phyloP scores from a whole-genome alignment of 2,888 invertebrate species.

The Amblyjoppa proteus region DNA sequence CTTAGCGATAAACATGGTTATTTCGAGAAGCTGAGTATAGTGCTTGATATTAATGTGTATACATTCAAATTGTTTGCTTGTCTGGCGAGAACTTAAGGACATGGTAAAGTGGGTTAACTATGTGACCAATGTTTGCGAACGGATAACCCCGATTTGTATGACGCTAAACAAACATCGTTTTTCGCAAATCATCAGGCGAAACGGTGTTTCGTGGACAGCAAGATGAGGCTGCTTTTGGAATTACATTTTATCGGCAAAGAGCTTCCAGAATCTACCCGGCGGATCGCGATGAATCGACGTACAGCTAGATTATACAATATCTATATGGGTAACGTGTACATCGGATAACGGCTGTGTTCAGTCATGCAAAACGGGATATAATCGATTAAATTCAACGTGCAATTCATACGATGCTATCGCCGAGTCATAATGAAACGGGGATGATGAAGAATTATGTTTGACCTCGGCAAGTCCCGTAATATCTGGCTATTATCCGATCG shows the following conservation, averaged over 20 bases:
- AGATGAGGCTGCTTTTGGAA: neutral
- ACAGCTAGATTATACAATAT: neutral
- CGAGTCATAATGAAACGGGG: neutral
- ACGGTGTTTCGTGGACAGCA: neutral
- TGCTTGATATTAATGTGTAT: too few relatives aligned
- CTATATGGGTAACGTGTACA: conserved; percentile 1
- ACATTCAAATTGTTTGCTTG: too few relatives aligned
- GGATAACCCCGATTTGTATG: too few relatives aligned
- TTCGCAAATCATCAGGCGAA: neutral
- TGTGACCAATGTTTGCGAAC: too few relatives aligned
- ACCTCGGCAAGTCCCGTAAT: neutral
- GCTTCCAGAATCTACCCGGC: neutral
- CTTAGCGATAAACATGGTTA: too few relatives aligned
- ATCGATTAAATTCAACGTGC: conserved; percentile 3
- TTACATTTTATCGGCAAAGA: neutral
- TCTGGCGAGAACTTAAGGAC: too few relatives aligned
- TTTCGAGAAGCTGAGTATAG: too few relatives aligned
- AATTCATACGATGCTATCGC: neutral
- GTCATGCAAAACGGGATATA: conserved; percentile 3
- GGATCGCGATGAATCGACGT: neutral
- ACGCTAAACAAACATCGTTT: neutral
- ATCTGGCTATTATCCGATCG: neutral
- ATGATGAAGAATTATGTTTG: conserved; percentile 11
- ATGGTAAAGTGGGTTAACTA: too few relatives aligned
- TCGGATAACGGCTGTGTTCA: neutral